These are phyloP conservation scores for Platichthys flesus DNA, from an alignment of 2,113 vertebrate genomes.

Conservation along the genomic window DNA sequence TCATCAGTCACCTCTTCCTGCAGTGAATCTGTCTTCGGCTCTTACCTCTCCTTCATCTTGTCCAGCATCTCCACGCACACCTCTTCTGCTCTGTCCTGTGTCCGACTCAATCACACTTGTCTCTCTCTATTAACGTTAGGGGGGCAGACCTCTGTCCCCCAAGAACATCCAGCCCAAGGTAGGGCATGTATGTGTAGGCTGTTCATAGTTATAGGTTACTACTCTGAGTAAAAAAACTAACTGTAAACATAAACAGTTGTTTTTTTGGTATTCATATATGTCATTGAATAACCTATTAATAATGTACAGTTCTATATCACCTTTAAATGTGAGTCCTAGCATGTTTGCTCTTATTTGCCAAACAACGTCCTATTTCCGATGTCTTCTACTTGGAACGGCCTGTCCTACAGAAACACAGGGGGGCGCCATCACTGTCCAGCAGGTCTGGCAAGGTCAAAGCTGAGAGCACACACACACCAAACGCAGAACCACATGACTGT, in stretches of 20 bases:
- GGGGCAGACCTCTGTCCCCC: constrained; percentile 18
- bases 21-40: constrained; percentile 17
- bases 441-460: constrained; percentile 55
- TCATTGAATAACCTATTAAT: not conserved
- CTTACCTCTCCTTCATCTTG: constrained; percentile 6
- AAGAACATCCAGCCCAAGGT: constrained; percentile 11
- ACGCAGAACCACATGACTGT: constrained; percentile 19
- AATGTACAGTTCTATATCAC: not conserved
- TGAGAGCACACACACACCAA: constrained; percentile 7
- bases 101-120: constrained; percentile 66
- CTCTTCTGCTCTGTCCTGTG: constrained; percentile 39
- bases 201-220: not conserved
- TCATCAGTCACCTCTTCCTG: constrained; percentile 42
- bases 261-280: not conserved
- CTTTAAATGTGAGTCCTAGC: not conserved
- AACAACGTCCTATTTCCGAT: too few species aligned
- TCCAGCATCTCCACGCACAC: constrained; percentile 10
- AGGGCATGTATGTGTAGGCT: constrained; percentile 1
- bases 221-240: too few species aligned
- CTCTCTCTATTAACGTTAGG: constrained; percentile 60
- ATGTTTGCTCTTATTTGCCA: not conserved
- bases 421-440: constrained; percentile 37
- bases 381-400: not conserved
- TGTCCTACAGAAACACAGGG: constrained; percentile 33
- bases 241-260: not conserved